These are phyloP conservation scores for Pseudococcus jackbeardsleyi DNA, from an alignment of 2,888 invertebrate genomes.

Conservation along the genomic window DNA sequence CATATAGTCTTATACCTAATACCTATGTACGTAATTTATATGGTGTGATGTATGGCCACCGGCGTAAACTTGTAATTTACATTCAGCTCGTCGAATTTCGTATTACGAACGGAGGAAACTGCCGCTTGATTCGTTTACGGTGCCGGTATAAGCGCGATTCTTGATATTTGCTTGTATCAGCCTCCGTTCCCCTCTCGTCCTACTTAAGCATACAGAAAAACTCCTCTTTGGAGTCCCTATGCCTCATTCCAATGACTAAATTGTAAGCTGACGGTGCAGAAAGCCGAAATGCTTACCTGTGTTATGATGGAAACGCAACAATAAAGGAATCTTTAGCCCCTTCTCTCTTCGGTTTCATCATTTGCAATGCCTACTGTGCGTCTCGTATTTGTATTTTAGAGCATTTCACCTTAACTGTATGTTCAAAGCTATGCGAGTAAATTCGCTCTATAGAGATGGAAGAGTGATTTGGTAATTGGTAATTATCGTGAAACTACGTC, in stretches of 20 bases:
- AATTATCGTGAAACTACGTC: too few relatives aligned
- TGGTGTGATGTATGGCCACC: constrained; percentile 50
- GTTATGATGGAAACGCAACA: background rate
- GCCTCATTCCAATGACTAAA: background rate
- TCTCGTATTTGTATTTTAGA: too few relatives aligned
- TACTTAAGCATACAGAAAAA: background rate
- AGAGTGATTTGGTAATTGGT: too few relatives aligned
- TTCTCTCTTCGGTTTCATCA: background rate
- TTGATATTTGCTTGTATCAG: background rate
- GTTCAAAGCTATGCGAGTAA: too few relatives aligned
- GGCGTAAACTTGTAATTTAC: constrained; percentile 58
- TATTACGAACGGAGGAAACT: constrained; percentile 10
- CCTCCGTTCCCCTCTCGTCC: background rate
- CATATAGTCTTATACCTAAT: background rate
- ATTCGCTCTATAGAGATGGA: too few relatives aligned
- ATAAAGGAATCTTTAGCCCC: background rate
- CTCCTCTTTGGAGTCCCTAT: background rate
- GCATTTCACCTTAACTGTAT: background rate
- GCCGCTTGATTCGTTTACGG: background rate
- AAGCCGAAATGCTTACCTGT: background rate
- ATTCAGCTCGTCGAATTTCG: constrained; percentile 48
- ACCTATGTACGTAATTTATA: constrained; percentile 39
- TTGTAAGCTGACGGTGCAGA: background rate
- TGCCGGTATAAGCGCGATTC: background rate
- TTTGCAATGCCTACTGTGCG: background rate